These are phyloP conservation scores for Saccostrea glomerata DNA, from an alignment of 1,140 invertebrate genomes.

Conservation along the genomic window DNA sequence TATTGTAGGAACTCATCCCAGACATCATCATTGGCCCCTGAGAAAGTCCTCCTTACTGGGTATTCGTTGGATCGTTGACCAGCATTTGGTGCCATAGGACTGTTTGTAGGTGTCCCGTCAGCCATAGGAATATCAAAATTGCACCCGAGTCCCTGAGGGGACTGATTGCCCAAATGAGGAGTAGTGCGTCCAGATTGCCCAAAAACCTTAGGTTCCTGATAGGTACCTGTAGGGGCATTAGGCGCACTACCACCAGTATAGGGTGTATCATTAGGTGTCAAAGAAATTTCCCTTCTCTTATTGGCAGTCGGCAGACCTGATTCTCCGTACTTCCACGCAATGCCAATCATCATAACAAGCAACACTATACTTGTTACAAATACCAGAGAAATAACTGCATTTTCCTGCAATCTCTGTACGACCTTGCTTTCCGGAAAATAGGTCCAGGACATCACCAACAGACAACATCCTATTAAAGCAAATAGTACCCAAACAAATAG, in stretches of 20 bases:
- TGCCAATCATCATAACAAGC: neutral
- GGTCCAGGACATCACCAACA: slow-evolving; percentile 11
- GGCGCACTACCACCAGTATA: neutral
- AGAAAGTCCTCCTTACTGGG: too few relatives aligned
- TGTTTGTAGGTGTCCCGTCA: slow-evolving; percentile 43
- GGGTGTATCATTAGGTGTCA: neutral
- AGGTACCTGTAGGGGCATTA: too few relatives aligned
- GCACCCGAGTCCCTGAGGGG: neutral
- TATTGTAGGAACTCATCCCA: too few relatives aligned
- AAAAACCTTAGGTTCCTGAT: too few relatives aligned
- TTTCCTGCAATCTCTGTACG: slow-evolving; percentile 34
- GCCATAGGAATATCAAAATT: neutral
- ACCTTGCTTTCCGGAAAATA: slow-evolving; percentile 42
- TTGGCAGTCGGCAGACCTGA: neutral
- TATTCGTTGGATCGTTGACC: too few relatives aligned
- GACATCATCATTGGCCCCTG: too few relatives aligned
- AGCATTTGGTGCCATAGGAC: neutral
- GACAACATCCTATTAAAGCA: neutral
- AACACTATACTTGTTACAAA: neutral
- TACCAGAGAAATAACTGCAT: too few relatives aligned
- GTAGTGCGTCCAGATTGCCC: too few relatives aligned
- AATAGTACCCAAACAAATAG: too few relatives aligned
- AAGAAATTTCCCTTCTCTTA: neutral
- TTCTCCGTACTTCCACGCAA: neutral
- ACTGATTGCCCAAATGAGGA: neutral